These are phyloP conservation scores for Pseudomyrmex pallidus DNA, from an alignment of 1,140 invertebrate species.

Conservation along the genomic window DNA sequence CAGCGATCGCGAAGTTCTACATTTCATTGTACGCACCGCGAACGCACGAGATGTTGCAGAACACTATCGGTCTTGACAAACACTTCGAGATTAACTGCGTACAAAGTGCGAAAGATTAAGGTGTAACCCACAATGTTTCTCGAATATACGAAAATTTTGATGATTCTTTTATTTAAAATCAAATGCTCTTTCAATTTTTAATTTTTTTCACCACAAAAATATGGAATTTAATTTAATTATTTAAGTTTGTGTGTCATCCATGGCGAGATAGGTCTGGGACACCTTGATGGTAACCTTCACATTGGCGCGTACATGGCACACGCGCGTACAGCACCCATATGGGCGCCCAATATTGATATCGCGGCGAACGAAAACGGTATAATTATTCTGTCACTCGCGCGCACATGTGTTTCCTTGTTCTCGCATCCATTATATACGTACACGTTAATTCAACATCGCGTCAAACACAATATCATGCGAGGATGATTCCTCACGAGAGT, in stretches of 20 bases:
- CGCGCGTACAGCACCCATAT: background rate
- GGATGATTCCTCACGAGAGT: background rate
- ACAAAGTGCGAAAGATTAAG: background rate
- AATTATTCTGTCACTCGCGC: constrained; percentile 35
- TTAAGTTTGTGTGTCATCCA: background rate
- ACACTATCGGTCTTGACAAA: background rate
- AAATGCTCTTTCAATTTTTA: too few relatives aligned
- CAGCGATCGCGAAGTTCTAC: constrained; percentile 52
- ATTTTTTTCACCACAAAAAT: too few relatives aligned
- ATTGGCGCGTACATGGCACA: constrained; percentile 59
- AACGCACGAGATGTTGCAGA: background rate
- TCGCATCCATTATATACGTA: background rate
- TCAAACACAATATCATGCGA: background rate
- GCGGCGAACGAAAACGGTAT: constrained; percentile 17
- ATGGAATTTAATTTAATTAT: background rate
- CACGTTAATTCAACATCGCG: constrained; percentile 13
- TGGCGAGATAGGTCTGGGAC: background rate
- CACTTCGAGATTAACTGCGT: background rate
- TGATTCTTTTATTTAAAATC: too few relatives aligned
- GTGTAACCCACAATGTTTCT: too few relatives aligned
- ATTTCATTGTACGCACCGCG: constrained; percentile 24
- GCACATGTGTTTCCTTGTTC: background rate
- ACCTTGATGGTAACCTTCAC: constrained; percentile 73
- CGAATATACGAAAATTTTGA: too few relatives aligned
- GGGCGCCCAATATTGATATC: constrained; percentile 33